Percentiles rank a stretch among this genome's conserved stretches.
Evolutionary conservation across 2,888 invertebrate species (phyloP).

Genomic region (Tetranychus truncatus): DNA sequence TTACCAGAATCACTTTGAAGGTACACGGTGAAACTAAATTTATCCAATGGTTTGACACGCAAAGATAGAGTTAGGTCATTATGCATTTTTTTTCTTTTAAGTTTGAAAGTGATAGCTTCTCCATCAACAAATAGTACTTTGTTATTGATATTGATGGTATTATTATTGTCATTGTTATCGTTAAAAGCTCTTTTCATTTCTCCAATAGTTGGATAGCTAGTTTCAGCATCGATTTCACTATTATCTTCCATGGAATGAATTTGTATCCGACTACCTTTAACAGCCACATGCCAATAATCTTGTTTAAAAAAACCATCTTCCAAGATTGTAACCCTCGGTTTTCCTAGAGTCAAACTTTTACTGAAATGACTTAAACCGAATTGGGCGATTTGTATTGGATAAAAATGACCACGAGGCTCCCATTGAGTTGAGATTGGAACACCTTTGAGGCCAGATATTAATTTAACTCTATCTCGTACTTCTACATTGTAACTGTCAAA

Average conservation of each 20-base stretch:
- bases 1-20: no score
- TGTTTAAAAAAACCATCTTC: conserved; percentile 31
- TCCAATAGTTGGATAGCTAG: no score
- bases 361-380: conserved; percentile 93
- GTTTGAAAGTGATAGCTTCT: no score
- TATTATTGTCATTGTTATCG: no score
- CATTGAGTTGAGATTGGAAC: conserved; percentile 93
- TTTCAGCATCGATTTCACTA: background rate
- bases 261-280: background rate
- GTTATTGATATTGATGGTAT: background rate
- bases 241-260: background rate
- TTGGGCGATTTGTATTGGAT: conserved; percentile 96
- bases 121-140: no score
- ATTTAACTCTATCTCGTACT: conserved; percentile 81
- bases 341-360: conserved; percentile 69
- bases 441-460: conserved; percentile 72
- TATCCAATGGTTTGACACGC: no score
- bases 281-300: background rate
- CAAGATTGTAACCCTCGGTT: conserved; percentile 50
- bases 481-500: conserved; percentile 97
- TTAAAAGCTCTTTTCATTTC: no score
- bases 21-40: no score
- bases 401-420: conserved; percentile 85
- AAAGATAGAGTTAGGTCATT: no score
- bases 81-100: no score